Percentiles rank a stretch among this genome's conserved stretches.
Evolutionary conservation across 2,888 invertebrate genomes (phyloP).

Genomic region (Biston stratarius): DNA sequence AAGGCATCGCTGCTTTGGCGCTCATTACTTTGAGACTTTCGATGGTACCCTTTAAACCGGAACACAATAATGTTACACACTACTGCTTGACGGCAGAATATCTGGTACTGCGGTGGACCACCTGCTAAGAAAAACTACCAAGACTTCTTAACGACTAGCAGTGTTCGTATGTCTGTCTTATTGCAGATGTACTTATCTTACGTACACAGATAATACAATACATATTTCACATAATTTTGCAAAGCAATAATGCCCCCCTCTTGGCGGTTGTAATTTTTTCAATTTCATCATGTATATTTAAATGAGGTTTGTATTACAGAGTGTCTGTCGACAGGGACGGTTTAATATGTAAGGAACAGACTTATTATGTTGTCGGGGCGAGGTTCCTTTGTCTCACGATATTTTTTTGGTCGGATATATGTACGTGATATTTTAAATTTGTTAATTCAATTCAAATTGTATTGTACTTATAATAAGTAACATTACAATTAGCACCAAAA

Average conservation of each 20-base stretch:
- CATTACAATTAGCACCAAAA: no score
- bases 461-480: no score
- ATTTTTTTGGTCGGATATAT: background rate
- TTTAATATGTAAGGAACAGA: slow-evolving; percentile 80
- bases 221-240: slow-evolving; percentile 53
- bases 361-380: slow-evolving; percentile 71
- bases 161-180: no score
- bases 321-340: slow-evolving; percentile 56
- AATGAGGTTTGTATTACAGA: slow-evolving; percentile 80
- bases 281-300: slow-evolving; percentile 84
- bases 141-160: no score
- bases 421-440: no score
- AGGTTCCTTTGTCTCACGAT: slow-evolving; percentile 54
- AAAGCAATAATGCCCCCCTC: slow-evolving; percentile 50
- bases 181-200: background rate
- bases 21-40: no score
- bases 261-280: slow-evolving; percentile 72
- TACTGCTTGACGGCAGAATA: no score
- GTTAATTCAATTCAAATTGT: background rate
- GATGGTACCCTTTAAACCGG: no score
- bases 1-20: no score
- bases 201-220: slow-evolving; percentile 25
- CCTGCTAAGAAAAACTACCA: no score
- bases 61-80: no score
- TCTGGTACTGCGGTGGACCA: no score